Evolutionary conservation across 2,113 vertebrate genomes (phyloP), one percentile per base, ranked within the genome.

Genomic region (Trichomycterus rosablanca): DNA sequence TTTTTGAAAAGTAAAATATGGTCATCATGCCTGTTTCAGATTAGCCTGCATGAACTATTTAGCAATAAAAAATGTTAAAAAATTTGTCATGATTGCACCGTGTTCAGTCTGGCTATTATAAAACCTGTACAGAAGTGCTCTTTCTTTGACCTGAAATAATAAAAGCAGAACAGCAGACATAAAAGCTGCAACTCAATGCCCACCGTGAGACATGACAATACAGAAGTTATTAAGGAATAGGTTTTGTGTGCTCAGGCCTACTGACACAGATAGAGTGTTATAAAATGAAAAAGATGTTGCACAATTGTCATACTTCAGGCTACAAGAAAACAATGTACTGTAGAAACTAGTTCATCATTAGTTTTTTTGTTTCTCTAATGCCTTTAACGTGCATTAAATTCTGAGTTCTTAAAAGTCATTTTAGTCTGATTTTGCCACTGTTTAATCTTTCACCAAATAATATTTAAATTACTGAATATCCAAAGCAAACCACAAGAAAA

Each of bases 1-100:
- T 1, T 74, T 76, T 12, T 71, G 67, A 35, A 77, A 77, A 68
- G 83, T 87, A 70, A 18, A 68, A 63, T 20, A 59, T n/a, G 24
- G 37, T 4, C 26, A 30, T 30, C 26, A 30, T 30, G 34, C 15
- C 14, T 63, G 16, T 8, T 44, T 22, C 49, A 63, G 11, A 34
- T 4, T 14, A 23, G 42, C n/a, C 26, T 53, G 4, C 7, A 34
- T 54, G 8, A 44, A 18, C 34, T 15, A 8, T 52, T 44, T 30
- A 43, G n/a, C 16, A 18, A 22, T 30, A 30, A 30, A 30, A 30
- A 7, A 30, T 30, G 26, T 4, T 15, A n/a, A 32, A 24, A 54
- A 35, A 34, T 34, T 12, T 63, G 56, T 50, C 10, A 56, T 55
- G 51, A 32, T 45, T 59, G n/a, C 34, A 30, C 48, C 45, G 42